A percentile compares a stretch with the other conserved stretches of the same genome.
These are phyloP conservation scores for Sciaenops ocellatus DNA, from an alignment of 2,797 vertebrate genomes.

Conservation along the genomic window DNA sequence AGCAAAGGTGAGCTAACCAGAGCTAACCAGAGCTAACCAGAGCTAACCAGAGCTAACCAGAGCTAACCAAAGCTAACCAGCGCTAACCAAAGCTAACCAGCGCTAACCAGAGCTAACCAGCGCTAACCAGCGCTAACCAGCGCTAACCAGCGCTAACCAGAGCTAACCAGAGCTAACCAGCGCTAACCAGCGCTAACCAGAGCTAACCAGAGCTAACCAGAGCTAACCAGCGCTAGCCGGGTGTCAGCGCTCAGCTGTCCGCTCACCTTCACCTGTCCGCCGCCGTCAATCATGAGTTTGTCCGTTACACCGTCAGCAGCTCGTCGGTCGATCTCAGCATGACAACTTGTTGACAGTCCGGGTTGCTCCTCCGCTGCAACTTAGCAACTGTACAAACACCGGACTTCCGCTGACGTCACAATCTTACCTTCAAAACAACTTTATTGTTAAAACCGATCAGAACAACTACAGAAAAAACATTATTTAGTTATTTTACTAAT, in stretches of 20 bases:
- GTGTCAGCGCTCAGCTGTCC: too few relatives aligned
- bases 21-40: too few relatives aligned
- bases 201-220: not conserved
- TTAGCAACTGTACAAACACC: slow-evolving; percentile 68
- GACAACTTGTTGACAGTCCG: slow-evolving; percentile 47
- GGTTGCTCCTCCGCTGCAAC: slow-evolving; percentile 43
- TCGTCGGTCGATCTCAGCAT: not conserved
- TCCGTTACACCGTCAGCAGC: not conserved
- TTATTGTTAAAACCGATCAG: not conserved
- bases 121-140: too few relatives aligned
- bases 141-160: too few relatives aligned
- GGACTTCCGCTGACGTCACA: slow-evolving; percentile 57
- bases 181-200: too few relatives aligned
- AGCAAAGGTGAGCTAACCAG: not conserved
- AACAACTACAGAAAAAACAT: not conserved
- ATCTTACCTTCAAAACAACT: not conserved
- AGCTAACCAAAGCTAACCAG: too few relatives aligned
- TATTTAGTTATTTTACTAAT: too few relatives aligned
- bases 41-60: too few relatives aligned
- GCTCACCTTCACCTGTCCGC: slow-evolving; percentile 37
- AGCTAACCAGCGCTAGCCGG: too few relatives aligned
- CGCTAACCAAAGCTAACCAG: too few relatives aligned
- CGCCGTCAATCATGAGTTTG: not conserved
- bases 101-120: too few relatives aligned
- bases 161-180: too few relatives aligned